Evolutionary conservation across 2,797 vertebrate species (phyloP).

Genomic region (Rachycentron canadum): DNA sequence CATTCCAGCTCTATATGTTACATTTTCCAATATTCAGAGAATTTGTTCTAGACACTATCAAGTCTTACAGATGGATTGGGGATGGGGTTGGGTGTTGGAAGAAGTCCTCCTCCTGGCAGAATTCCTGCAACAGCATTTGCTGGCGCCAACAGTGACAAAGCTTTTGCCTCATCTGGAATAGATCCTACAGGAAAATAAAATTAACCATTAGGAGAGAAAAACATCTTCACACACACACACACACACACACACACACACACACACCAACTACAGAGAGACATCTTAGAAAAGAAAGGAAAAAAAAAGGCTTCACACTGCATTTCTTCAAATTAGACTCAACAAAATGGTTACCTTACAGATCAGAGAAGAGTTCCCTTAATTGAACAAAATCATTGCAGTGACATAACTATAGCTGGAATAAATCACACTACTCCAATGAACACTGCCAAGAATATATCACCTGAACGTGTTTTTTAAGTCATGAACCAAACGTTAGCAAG

Average conservation of each 20-base stretch:
- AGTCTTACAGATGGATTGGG: slow-evolving; percentile 87
- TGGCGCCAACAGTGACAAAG: slow-evolving; percentile 98
- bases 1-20: neutral
- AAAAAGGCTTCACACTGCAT: slow-evolving; percentile 77
- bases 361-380: slow-evolving; percentile 76
- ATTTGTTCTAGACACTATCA: neutral
- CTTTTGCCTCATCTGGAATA: slow-evolving; percentile 99
- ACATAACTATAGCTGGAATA: slow-evolving; percentile 86
- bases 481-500: slow-evolving; percentile 99
- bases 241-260: slow-evolving; percentile 7
- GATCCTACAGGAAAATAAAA: slow-evolving; percentile 94
- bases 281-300: slow-evolving; percentile 54
- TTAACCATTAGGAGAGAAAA: slow-evolving; percentile 65
- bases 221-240: slow-evolving; percentile 13
- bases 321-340: slow-evolving; percentile 86
- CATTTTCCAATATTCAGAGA: neutral
- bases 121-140: slow-evolving; percentile 98
- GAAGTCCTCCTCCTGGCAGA: slow-evolving; percentile 97
- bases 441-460: slow-evolving; percentile 99
- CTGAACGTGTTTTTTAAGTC: slow-evolving; percentile 99
- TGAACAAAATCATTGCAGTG: slow-evolving; percentile 84
- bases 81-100: slow-evolving; percentile 96
- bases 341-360: slow-evolving; percentile 82
- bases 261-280: slow-evolving; percentile 62
- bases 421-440: slow-evolving; percentile 99